These are phyloP conservation scores for Drosophila subsilvestris DNA, from an alignment of 2,888 invertebrate genomes.

Conservation along the genomic window DNA sequence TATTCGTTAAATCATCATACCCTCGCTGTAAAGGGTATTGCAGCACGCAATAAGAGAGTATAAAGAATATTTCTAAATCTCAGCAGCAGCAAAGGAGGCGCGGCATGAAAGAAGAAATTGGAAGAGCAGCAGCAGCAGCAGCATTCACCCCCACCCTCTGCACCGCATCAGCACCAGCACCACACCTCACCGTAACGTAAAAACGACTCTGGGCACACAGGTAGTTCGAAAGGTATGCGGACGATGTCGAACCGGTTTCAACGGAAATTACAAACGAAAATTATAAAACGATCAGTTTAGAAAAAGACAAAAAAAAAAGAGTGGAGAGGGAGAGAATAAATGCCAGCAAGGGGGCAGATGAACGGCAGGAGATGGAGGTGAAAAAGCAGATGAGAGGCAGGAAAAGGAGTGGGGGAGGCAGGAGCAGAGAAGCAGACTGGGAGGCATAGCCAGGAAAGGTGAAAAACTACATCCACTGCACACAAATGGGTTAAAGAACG, in stretches of 20 bases:
- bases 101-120: slow-evolving; percentile 40
- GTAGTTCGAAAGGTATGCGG: slow-evolving; percentile 77
- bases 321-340: slow-evolving; percentile 34
- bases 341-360: slow-evolving; percentile 15
- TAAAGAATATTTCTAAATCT: slow-evolving; percentile 69
- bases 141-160: slow-evolving; percentile 31
- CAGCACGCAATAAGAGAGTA: slow-evolving; percentile 67
- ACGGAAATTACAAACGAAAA: slow-evolving; percentile 84
- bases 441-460: slow-evolving; percentile 21
- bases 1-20: neutral
- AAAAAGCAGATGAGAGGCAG: slow-evolving; percentile 1
- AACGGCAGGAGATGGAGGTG: slow-evolving; percentile 6
- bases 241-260: slow-evolving; percentile 84
- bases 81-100: slow-evolving; percentile 42
- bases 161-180: neutral
- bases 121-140: slow-evolving; percentile 16
- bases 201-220: slow-evolving; percentile 53
- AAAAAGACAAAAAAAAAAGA: slow-evolving; percentile 54
- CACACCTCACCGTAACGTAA: slow-evolving; percentile 13
- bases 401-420: neutral
- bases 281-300: slow-evolving; percentile 81
- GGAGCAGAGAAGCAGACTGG: neutral
- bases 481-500: slow-evolving; percentile 43
- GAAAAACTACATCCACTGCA: slow-evolving; percentile 29
- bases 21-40: neutral